phyloP scores from a whole-genome alignment of 2,797 vertebrate species.

The Pitangus sulphuratus region DNA sequence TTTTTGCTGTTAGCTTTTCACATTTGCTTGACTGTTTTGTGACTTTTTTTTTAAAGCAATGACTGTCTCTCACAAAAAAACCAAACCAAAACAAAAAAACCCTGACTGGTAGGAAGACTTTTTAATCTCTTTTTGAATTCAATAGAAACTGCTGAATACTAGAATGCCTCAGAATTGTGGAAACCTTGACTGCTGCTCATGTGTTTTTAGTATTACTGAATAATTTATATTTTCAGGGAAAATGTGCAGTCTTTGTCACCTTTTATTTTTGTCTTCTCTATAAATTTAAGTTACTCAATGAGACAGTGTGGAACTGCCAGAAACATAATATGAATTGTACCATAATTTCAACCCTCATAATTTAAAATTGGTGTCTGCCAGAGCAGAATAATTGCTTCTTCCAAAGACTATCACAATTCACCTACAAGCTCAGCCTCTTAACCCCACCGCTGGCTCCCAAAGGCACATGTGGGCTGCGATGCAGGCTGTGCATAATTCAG shows the following conservation, averaged over 20 bases:
- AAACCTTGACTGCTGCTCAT: not conserved
- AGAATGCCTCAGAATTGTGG: not conserved
- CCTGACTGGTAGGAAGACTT: not conserved
- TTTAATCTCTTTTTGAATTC: not conserved
- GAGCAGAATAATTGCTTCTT: slow-evolving; percentile 30
- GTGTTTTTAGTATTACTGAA: not conserved
- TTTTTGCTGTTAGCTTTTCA: not conserved
- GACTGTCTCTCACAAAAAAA: not conserved
- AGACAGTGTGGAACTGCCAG: not conserved
- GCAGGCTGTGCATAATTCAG: not conserved
- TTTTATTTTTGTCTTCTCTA: not conserved
- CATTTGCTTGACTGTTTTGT: not conserved
- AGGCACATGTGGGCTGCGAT: not conserved
- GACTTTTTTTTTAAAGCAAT: not conserved
- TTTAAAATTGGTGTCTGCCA: not conserved
- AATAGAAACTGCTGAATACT: not conserved
- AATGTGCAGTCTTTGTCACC: not conserved
- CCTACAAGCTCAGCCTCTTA: not conserved
- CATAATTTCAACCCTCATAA: not conserved
- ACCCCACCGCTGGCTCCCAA: not conserved
- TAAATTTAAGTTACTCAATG: not conserved
- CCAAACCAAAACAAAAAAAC: too few relatives aligned
- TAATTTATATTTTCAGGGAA: not conserved
- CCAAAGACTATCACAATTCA: not conserved
- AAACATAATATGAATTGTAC: not conserved